Evolutionary conservation across 1,140 invertebrate species (phyloP).

Genomic region (Aphaenogaster floridana): DNA sequence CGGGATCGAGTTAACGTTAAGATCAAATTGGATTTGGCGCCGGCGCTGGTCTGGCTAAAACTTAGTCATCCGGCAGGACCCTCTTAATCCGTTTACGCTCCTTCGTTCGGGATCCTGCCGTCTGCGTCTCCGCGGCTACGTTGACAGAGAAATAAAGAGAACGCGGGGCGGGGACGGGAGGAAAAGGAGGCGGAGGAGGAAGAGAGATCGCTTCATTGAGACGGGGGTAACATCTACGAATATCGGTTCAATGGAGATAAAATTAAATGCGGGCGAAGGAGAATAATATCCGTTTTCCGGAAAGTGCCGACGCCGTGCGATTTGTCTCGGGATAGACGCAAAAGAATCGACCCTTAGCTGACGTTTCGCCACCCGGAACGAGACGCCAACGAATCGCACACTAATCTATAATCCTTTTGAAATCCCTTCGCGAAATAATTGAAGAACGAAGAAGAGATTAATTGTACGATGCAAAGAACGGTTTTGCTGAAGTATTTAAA

Average conservation of each 20-base stretch:
- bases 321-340: background rate
- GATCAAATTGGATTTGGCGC: conserved; percentile 83
- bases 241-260: conserved; percentile 26
- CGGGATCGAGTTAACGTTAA: conserved; percentile 83
- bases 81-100: conserved; percentile 82
- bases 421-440: background rate
- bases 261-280: conserved; percentile 52
- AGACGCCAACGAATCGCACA: background rate
- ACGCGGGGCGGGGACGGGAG: background rate
- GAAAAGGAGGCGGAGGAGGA: background rate
- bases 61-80: conserved; percentile 83
- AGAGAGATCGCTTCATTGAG: conserved; percentile 31
- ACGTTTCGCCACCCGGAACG: background rate
- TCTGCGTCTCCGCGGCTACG: conserved; percentile 67
- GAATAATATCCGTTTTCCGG: conserved; percentile 51
- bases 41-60: conserved; percentile 79
- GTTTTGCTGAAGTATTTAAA: too few relatives aligned
- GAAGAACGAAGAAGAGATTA: background rate
- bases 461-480: background rate
- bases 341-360: background rate
- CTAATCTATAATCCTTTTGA: background rate
- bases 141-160: conserved; percentile 70
- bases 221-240: conserved; percentile 33
- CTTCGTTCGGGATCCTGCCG: conserved; percentile 73
- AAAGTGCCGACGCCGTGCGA: conserved; percentile 46